Conservation (phyloP, 2,888 invertebrate species). For the Protodeltote pygarga region DNA sequence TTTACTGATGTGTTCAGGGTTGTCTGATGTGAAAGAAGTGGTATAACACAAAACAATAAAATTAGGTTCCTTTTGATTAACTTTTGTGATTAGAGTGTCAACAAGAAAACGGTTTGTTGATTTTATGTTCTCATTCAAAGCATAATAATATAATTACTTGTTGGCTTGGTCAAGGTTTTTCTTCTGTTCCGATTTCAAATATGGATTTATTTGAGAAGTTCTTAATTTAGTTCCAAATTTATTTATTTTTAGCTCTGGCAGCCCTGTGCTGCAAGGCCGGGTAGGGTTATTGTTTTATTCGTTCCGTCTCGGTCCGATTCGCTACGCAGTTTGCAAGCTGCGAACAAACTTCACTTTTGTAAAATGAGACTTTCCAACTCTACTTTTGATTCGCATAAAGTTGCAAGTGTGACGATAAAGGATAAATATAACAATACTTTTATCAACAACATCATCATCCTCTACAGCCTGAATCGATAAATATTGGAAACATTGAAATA, state of each 20-base stretch:
- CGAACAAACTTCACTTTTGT: constrained; percentile 27
- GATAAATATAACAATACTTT: no score
- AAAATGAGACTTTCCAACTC: constrained; percentile 23
- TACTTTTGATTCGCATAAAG: constrained; percentile 37
- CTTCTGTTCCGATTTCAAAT: neutral
- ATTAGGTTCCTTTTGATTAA: neutral
- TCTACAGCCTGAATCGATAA: no score
- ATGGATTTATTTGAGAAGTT: constrained; percentile 1
- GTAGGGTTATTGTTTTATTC: constrained; percentile 66
- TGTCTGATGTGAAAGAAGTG: neutral
- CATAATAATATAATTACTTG: no score
- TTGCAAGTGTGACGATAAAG: constrained; percentile 16
- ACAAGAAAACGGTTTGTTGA: no score
- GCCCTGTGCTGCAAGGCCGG: constrained; percentile 52
- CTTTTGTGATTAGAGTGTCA: no score
- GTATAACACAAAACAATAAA: neutral
- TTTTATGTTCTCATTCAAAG: no score
- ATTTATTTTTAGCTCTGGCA: constrained; percentile 16
- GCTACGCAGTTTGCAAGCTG: constrained; percentile 48
- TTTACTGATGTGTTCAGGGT: constrained; percentile 28
- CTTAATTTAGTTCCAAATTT: constrained; percentile 1
- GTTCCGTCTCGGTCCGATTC: constrained; percentile 59
- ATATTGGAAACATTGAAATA: no score
- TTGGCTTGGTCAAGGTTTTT: no score
- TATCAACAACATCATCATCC: no score